These are phyloP conservation scores for Thera britannica DNA, from an alignment of 2,888 invertebrate genomes.

Conservation along the genomic window DNA sequence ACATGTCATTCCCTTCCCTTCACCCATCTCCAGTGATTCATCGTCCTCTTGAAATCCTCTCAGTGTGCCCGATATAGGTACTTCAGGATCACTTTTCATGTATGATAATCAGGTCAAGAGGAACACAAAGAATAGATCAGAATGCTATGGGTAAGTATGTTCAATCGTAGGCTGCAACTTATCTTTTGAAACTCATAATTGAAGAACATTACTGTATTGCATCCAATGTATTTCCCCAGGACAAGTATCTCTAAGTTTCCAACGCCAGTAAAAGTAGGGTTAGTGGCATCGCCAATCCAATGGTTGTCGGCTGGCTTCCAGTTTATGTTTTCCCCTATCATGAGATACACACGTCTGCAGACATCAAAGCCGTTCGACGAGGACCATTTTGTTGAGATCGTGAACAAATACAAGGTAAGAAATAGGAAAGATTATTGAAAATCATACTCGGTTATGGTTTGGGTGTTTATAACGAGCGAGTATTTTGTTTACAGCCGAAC, in stretches of 20 bases:
- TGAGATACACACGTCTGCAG: constrained; percentile 57
- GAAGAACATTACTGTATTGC: too few species aligned
- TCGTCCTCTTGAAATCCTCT: too few species aligned
- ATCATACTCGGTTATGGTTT: background rate
- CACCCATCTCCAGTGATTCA: too few species aligned
- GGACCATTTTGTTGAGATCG: constrained; percentile 24
- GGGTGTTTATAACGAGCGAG: too few species aligned
- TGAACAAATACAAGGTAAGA: constrained; percentile 10
- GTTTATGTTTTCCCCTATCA: constrained; percentile 51
- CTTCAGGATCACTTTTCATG: too few species aligned
- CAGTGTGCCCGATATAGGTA: too few species aligned
- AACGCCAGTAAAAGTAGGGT: constrained; percentile 48
- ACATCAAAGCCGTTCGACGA: constrained; percentile 39
- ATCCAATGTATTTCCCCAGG: background rate
- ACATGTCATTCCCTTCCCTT: too few species aligned
- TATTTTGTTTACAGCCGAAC: constrained; percentile 57
- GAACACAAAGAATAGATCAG: too few species aligned
- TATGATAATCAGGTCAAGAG: too few species aligned
- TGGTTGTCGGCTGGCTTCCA: constrained; percentile 60
- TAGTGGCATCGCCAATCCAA: constrained; percentile 60
- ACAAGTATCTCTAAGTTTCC: constrained; percentile 52
- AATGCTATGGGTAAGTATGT: too few species aligned
- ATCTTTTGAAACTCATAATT: too few species aligned
- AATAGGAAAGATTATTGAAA: background rate
- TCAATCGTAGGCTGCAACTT: too few species aligned